Base-by-base conservation (phyloP, 2,797 vertebrate genomes). In the Cetoscarus ocellatus region DNA sequence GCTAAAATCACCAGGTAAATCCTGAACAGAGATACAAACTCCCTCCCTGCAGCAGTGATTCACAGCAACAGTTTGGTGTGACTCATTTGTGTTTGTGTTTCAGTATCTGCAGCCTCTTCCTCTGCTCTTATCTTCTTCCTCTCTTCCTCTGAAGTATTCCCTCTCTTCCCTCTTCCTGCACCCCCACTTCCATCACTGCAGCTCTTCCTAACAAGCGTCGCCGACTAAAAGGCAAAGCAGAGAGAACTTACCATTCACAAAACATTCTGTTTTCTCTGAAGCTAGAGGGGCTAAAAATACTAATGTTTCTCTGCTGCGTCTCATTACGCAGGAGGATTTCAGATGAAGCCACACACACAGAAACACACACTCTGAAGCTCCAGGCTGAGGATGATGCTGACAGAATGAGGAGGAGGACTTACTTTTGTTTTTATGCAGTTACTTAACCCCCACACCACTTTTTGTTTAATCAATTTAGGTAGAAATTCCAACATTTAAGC, bases 271-370 rank as follows among this genome's bases (percentile, higher is more conserved):
- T 82, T 72, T 70, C 67, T 63, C 60, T 60, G 62, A 83, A 77
- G 70, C 53, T 71, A 80, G 74, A 43, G 0, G 70, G n/a, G 80
- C 80, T 89, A 91, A 90, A 89, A 86, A 87, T 89, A 86, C 78
- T 62, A 74, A 83, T 77, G 77, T 74, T 70, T 71, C 55, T 69
- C 68, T 67, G 69, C 69, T 80, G 73, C 68, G 39, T 69, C 82
- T 87, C 85, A 83, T 88, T 86, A 88, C 73, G 73, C 65, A 38
- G 58, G 63, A 45, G 60, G 54, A 64, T 57, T 84, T 27, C 34
- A 61, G 61, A 74, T 4, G n/a, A 48, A 61, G 14, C 10, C 27
- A 53, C 64, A 58, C 63, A 40, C 56, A 51, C 52, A 53, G 44
- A 44, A 34, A 64, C 44, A 55, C 61, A 51, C 39, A 57, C 59